Percentiles rank a stretch among this genome's conserved stretches.
phyloP scores from a whole-genome alignment of 2,888 invertebrate species.

The Allacma fusca region DNA sequence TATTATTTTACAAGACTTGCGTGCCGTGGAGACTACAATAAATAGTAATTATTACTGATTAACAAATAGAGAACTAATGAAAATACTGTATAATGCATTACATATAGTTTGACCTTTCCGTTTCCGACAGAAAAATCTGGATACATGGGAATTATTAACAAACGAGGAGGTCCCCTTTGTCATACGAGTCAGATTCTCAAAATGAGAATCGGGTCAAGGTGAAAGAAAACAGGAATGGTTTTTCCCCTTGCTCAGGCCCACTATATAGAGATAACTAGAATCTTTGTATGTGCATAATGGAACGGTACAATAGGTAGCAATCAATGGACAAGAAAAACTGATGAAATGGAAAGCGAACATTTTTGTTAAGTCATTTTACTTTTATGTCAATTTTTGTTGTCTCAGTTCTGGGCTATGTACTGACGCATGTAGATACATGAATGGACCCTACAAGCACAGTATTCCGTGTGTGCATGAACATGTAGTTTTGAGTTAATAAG shows the following conservation, averaged over 20 bases:
- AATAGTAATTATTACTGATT: no score
- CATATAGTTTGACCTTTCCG: no score
- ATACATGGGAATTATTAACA: neutral
- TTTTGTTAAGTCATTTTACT: constrained; percentile 35
- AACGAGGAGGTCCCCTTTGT: neutral
- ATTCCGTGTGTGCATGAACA: no score
- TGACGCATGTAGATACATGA: no score
- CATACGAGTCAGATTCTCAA: neutral
- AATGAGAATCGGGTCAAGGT: constrained; percentile 24
- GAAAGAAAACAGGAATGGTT: constrained; percentile 19
- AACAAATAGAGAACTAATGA: no score
- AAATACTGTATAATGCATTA: neutral
- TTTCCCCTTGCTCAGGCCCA: neutral
- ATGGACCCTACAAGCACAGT: no score
- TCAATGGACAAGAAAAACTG: constrained; percentile 7
- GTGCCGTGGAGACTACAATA: no score
- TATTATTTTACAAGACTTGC: no score
- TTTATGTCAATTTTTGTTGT: constrained; percentile 30
- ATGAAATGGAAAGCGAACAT: constrained; percentile 35
- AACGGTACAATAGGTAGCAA: no score
- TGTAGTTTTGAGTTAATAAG: no score
- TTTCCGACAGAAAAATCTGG: neutral
- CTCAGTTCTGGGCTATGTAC: neutral
- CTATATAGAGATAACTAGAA: neutral
- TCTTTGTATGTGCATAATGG: no score